Evolutionary conservation across 2,888 invertebrate species (phyloP).

Genomic region (Diloba caeruleocephala): DNA sequence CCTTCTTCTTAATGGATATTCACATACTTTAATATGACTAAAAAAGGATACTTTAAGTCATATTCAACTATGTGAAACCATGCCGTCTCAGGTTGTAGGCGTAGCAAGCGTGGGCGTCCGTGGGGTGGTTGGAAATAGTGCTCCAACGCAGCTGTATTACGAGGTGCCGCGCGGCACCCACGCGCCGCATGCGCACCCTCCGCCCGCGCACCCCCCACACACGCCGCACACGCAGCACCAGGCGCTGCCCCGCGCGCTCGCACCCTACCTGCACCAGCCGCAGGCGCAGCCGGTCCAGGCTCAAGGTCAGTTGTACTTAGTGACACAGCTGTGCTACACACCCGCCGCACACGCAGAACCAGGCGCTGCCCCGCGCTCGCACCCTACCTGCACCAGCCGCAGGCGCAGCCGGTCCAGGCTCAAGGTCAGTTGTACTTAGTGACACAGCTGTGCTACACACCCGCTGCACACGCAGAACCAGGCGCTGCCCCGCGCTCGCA

Average conservation of each 20-base stretch:
- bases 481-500: neutral
- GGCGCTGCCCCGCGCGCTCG: constrained; percentile 62
- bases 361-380: constrained; percentile 64
- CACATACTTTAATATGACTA: too few relatives aligned
- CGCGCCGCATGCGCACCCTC: constrained; percentile 31
- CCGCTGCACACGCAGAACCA: neutral
- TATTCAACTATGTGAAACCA: too few relatives aligned
- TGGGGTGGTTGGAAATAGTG: constrained; percentile 81
- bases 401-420: constrained; percentile 50
- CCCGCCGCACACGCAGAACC: constrained; percentile 30
- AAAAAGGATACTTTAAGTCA: too few relatives aligned
- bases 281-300: constrained; percentile 49
- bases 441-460: neutral
- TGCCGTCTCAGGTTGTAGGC: constrained; percentile 72
- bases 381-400: constrained; percentile 80
- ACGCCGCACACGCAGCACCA: constrained; percentile 37
- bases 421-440: constrained; percentile 46
- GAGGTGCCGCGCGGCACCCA: constrained; percentile 73
- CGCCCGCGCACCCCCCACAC: constrained; percentile 21
- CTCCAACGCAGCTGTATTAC: constrained; percentile 83
- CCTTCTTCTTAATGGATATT: too few relatives aligned
- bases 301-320: constrained; percentile 46
- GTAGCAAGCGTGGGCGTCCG: constrained; percentile 78
- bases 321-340: neutral
- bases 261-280: constrained; percentile 80